These are phyloP conservation scores for Chymomyza amoena DNA, from an alignment of 2,888 invertebrate species.

Conservation along the genomic window DNA sequence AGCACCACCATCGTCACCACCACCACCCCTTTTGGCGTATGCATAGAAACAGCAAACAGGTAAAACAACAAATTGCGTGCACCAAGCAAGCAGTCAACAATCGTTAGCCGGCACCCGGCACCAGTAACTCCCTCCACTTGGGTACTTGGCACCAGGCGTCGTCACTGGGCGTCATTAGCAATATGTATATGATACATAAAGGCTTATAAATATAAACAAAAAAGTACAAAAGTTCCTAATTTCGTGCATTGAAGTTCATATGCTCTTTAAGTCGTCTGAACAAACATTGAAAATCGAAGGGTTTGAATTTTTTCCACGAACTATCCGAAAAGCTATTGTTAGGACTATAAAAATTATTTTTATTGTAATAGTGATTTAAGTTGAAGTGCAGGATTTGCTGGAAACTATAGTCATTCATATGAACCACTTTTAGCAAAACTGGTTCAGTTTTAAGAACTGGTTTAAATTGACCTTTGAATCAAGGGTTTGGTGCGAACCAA, in stretches of 20 bases:
- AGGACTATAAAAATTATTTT: too few species aligned
- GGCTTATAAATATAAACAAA: neutral
- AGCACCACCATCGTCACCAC: constrained; percentile 26
- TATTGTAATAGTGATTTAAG: too few species aligned
- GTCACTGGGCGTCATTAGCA: constrained; percentile 13
- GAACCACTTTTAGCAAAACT: too few species aligned
- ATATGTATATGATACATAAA: constrained; percentile 16
- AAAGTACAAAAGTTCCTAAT: neutral
- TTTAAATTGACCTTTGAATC: too few species aligned
- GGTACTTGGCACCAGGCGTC: neutral
- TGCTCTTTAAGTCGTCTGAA: neutral
- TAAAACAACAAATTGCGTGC: constrained; percentile 37
- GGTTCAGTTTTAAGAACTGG: too few species aligned
- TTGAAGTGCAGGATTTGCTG: too few species aligned
- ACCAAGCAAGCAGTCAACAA: constrained; percentile 24
- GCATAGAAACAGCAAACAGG: constrained; percentile 67
- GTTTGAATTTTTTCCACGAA: too few species aligned
- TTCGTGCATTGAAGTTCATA: neutral
- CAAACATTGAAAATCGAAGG: too few species aligned
- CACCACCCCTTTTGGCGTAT: constrained; percentile 58
- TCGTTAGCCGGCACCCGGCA: constrained; percentile 15
- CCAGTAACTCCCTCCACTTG: neutral
- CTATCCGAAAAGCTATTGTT: too few species aligned
- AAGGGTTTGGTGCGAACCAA: too few species aligned
- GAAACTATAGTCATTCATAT: too few species aligned